Evolutionary conservation across 2,888 invertebrate genomes (phyloP).

Genomic region (Thereva nobilitata): DNA sequence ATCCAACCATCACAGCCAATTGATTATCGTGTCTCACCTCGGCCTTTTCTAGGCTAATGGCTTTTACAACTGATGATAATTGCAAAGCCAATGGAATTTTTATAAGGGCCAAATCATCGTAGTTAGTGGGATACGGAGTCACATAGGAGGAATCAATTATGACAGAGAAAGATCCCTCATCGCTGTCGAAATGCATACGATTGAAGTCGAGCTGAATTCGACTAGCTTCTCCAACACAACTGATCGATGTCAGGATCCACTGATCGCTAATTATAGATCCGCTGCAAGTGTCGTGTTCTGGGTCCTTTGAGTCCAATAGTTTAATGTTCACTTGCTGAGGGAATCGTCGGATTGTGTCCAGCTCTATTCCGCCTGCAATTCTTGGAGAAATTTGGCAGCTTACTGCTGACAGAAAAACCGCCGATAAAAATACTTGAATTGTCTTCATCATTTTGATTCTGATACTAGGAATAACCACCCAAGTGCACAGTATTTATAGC

Average conservation of each 20-base stretch:
- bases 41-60: slow-evolving; percentile 28
- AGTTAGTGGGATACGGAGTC: slow-evolving; percentile 25
- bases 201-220: slow-evolving; percentile 39
- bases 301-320: too few species aligned
- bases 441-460: slow-evolving; percentile 2
- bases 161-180: slow-evolving; percentile 39
- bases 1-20: slow-evolving; percentile 43
- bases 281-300: slow-evolving; percentile 37
- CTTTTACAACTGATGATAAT: slow-evolving; percentile 33
- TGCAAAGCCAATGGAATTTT: slow-evolving; percentile 38
- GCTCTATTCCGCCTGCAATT: slow-evolving; percentile 7
- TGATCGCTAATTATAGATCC: slow-evolving; percentile 40
- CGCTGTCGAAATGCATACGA: slow-evolving; percentile 36
- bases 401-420: not conserved
- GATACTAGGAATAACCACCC: not conserved
- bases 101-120: slow-evolving; percentile 41
- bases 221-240: slow-evolving; percentile 32
- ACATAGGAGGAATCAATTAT: slow-evolving; percentile 34
- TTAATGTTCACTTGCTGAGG: slow-evolving; percentile 19
- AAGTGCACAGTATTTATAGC: not conserved
- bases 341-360: slow-evolving; percentile 24
- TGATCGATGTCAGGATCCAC: slow-evolving; percentile 41
- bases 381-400: slow-evolving; percentile 1
- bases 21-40: slow-evolving; percentile 26
- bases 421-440: not conserved